These are phyloP conservation scores for Enteromius mattozi DNA, from an alignment of 2,797 vertebrate species.

Conservation along the genomic window DNA sequence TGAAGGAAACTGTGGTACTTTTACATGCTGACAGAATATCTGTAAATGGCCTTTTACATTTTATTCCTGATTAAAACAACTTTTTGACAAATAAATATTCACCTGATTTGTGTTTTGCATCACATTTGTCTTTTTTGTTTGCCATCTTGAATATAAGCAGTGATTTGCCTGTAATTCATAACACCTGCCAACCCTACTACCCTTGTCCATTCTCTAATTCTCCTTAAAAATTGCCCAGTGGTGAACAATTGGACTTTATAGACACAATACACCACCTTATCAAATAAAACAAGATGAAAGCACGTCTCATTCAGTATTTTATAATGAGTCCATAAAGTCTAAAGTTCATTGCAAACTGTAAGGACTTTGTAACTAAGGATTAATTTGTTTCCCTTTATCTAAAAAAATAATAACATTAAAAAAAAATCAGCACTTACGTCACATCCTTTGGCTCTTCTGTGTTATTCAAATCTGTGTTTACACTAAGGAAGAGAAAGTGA, in stretches of 20 bases:
- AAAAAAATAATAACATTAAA: not conserved
- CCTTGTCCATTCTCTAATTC: not conserved
- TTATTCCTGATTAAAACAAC: not conserved
- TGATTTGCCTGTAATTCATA: not conserved
- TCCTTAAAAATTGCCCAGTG: not conserved
- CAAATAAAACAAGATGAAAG: not conserved
- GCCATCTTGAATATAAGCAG: not conserved
- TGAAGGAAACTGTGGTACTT: not conserved
- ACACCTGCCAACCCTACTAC: not conserved
- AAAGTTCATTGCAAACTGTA: not conserved
- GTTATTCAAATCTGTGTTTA: not conserved
- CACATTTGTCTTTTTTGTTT: not conserved
- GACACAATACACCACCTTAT: not conserved
- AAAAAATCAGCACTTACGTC: constrained; percentile 46
- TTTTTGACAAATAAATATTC: not conserved
- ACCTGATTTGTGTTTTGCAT: not conserved
- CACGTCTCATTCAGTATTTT: not conserved
- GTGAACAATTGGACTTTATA: constrained; percentile 9
- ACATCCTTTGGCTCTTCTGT: constrained; percentile 18
- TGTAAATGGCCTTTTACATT: not conserved
- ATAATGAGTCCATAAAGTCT: constrained; percentile 9
- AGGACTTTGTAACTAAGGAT: constrained; percentile 11
- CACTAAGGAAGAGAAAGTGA: constrained; percentile 29
- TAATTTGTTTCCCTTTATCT: not conserved
- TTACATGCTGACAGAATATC: not conserved